A percentile compares a stretch with the other conserved stretches of the same genome.
phyloP scores from a whole-genome alignment of 2,113 vertebrate species.

The Indicator maculatus region DNA sequence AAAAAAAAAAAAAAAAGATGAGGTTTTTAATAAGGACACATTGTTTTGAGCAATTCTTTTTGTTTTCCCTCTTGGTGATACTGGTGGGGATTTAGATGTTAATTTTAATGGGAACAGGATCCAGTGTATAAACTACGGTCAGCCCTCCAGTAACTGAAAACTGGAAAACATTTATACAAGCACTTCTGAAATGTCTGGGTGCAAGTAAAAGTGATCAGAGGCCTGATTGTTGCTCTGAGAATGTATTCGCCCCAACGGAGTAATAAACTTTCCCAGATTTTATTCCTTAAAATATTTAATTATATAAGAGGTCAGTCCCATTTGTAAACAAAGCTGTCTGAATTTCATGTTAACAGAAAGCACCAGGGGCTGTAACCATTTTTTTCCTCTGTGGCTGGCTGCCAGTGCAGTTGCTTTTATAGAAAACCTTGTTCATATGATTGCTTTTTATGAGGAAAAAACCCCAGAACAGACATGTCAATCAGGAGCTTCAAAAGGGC shows the following conservation, averaged over 20 bases:
- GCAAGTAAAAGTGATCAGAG: constrained; percentile 7
- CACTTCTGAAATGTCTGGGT: not conserved
- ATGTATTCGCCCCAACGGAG: not conserved
- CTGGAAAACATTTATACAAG: not conserved
- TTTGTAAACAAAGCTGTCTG: constrained; percentile 45
- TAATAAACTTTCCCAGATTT: constrained; percentile 37
- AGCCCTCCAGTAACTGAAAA: not conserved
- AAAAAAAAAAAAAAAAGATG: no score
- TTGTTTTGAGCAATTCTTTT: not conserved
- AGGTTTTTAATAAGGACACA: not conserved
- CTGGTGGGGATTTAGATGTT: not conserved
- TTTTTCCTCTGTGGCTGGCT: not conserved
- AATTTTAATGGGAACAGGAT: not conserved
- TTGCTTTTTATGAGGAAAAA: constrained; percentile 45
- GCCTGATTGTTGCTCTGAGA: not conserved
- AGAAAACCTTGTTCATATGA: not conserved
- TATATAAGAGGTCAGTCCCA: not conserved
- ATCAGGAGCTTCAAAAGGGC: not conserved
- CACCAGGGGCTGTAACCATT: not conserved
- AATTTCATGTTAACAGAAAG: not conserved
- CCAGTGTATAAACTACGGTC: not conserved
- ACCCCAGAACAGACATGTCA: constrained; percentile 31
- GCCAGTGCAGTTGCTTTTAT: not conserved
- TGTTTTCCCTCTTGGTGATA: not conserved
- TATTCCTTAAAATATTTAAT: not conserved